Percentiles rank a stretch among this genome's conserved stretches.
phyloP scores from a whole-genome alignment of 2,113 vertebrate species.

The Pachyramphus minor region DNA sequence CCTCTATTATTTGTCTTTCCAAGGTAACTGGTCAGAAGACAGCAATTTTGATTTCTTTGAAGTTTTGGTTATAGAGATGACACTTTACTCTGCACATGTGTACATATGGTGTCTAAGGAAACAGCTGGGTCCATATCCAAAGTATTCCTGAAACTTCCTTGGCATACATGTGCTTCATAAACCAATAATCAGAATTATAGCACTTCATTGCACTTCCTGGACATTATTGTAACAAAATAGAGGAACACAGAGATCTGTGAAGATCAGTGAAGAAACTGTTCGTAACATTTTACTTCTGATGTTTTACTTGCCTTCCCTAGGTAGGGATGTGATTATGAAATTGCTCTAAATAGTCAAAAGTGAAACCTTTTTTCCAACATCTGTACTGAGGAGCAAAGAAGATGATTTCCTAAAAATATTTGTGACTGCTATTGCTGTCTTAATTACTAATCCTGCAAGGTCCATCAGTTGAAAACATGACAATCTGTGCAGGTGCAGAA shows the following conservation, averaged over 20 bases:
- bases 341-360: not conserved
- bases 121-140: not conserved
- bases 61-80: not conserved
- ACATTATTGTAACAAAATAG: not conserved
- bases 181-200: not conserved
- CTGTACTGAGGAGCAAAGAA: not conserved
- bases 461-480: not conserved
- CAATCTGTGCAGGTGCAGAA: not conserved
- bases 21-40: not conserved
- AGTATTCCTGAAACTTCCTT: not conserved
- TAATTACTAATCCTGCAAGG: not conserved
- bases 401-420: not conserved
- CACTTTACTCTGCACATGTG: not conserved
- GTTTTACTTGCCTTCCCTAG: not conserved
- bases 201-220: not conserved
- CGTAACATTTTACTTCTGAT: not conserved
- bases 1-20: not conserved
- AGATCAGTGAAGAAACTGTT: not conserved
- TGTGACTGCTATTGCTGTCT: not conserved
- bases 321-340: not conserved
- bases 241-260: not conserved
- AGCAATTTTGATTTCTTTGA: not conserved
- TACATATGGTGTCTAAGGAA: too few species aligned
- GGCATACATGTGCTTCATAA: not conserved
- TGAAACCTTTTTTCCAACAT: not conserved